phyloP scores from a whole-genome alignment of 2,113 vertebrate genomes.

The Centropus bengalensis region DNA sequence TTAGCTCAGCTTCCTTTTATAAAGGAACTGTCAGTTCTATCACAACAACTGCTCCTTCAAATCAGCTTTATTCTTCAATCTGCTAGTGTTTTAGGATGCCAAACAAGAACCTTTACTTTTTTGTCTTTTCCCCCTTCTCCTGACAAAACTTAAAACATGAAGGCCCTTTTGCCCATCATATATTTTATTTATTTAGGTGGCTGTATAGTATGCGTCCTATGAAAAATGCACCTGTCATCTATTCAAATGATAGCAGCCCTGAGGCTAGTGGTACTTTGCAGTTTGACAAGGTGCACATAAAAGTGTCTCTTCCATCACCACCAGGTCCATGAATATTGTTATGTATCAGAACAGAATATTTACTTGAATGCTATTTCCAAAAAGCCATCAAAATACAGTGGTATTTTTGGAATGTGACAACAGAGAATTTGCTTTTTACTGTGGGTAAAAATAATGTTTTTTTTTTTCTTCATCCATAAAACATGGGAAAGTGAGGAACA shows the following conservation, averaged over 20 bases:
- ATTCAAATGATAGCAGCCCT: not conserved
- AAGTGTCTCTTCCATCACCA: conserved; percentile 26
- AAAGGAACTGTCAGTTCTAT: conserved; percentile 5
- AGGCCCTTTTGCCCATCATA: not conserved
- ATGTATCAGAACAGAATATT: not conserved
- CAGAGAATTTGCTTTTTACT: not conserved
- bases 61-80: conserved; percentile 32
- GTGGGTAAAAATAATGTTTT: not conserved
- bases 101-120: not conserved
- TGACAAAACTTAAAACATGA: not conserved
- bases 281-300: conserved; percentile 32
- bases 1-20: conserved; percentile 33
- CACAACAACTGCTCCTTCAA: conserved; percentile 20
- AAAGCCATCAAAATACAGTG: not conserved
- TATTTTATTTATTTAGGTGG: conserved; percentile 9
- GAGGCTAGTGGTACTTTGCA: not conserved
- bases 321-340: not conserved
- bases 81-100: not conserved
- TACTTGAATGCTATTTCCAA: not conserved
- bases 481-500: not conserved
- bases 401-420: not conserved
- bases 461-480: not conserved
- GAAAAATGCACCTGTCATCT: conserved; percentile 50
- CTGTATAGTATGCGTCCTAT: not conserved
- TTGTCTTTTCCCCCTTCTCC: not conserved